A percentile compares a stretch with the other conserved stretches of the same genome.
Evolutionary conservation across 2,888 invertebrate genomes (phyloP).

Genomic region (Tetheella fluctuosa): DNA sequence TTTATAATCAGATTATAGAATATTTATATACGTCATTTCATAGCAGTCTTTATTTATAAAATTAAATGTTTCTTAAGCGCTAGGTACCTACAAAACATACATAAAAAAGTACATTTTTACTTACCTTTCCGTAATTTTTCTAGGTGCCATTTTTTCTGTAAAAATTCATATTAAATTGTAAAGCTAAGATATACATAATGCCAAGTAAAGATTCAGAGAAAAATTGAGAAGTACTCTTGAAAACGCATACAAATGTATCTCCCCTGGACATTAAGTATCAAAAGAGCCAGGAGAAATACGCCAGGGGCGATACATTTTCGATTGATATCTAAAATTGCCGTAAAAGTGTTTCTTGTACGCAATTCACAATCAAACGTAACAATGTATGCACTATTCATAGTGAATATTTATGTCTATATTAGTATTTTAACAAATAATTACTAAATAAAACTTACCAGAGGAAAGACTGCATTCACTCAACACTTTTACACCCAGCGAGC

Average conservation of each 20-base stretch:
- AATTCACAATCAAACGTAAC: constrained; percentile 23
- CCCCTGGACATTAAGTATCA: no score
- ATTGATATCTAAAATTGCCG: constrained; percentile 25
- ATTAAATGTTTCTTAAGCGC: constrained; percentile 9
- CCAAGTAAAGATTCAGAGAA: no score
- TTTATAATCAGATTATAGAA: constrained; percentile 20
- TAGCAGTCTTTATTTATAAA: constrained; percentile 14
- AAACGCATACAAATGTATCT: constrained; percentile 14
- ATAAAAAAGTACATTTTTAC: constrained; percentile 14
- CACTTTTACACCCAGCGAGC: no score
- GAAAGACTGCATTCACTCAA: constrained; percentile 1
- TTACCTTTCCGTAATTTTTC: constrained; percentile 13
- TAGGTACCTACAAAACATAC: constrained; percentile 15
- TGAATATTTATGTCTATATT: constrained; percentile 21
- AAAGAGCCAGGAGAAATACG: constrained; percentile 11
- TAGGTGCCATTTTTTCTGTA: no score
- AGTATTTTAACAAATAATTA: constrained; percentile 19
- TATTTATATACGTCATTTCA: constrained; percentile 13
- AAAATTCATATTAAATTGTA: no score
- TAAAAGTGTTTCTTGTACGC: constrained; percentile 23
- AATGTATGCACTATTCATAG: constrained; percentile 23
- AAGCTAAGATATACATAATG: no score
- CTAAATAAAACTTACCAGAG: no score
- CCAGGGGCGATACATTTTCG: constrained; percentile 24
- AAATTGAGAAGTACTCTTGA: no score